phyloP scores from a whole-genome alignment of 2,113 vertebrate species.

The Prionailurus bengalensis region DNA sequence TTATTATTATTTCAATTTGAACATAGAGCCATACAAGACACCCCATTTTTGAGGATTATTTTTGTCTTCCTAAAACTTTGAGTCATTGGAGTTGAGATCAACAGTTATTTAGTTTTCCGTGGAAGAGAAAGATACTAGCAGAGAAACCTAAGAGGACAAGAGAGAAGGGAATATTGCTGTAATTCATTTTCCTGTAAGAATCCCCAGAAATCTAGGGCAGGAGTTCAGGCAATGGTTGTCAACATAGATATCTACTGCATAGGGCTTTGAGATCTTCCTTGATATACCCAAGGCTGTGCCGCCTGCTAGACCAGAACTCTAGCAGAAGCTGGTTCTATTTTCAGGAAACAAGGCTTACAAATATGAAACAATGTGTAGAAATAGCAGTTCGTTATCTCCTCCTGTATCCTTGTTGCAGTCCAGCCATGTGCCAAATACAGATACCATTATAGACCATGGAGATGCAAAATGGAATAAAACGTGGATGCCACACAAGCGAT shows the following conservation, averaged over 20 bases:
- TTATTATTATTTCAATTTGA: not conserved
- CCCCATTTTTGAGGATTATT: not conserved
- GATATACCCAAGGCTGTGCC: not conserved
- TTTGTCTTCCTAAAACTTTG: not conserved
- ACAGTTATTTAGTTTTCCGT: not conserved
- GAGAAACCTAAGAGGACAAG: not conserved
- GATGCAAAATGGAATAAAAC: not conserved
- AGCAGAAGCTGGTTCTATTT: not conserved
- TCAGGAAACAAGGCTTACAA: not conserved
- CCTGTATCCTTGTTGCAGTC: not conserved
- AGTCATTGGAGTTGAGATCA: not conserved
- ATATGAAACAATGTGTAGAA: constrained; percentile 38
- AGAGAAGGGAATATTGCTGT: not conserved
- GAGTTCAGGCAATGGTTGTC: not conserved
- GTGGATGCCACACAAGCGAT: not conserved
- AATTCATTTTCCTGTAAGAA: not conserved
- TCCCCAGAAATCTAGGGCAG: not conserved
- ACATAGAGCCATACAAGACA: not conserved
- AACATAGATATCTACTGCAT: not conserved
- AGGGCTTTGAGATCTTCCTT: not conserved
- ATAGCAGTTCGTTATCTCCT: not conserved
- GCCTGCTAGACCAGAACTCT: not conserved
- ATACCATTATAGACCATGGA: not conserved
- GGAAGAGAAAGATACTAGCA: not conserved
- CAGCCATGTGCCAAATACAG: not conserved